Base-by-base conservation (phyloP, 2,797 vertebrate genomes). In the Urocyon cinereoargenteus region DNA sequence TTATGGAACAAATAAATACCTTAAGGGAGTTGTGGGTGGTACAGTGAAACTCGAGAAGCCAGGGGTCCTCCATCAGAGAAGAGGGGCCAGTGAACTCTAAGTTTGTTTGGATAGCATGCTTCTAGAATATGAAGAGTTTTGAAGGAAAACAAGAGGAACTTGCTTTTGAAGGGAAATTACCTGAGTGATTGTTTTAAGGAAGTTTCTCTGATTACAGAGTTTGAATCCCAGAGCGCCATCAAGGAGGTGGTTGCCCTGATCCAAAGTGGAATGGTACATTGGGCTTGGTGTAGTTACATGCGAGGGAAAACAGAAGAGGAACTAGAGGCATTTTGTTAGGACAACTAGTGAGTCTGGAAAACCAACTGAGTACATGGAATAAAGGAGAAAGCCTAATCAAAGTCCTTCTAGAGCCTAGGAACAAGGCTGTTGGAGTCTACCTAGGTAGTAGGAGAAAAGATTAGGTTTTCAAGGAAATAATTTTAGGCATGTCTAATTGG, bases 71-170 rank as follows among this genome's bases (percentile, higher is more conserved):
- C 64, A 16, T 31, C 59, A 40, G 84, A 81, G 14, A 21, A 26
- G 51, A 92, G 53, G 24, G 24, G 22, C 34, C 59, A 53, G 34
- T 68, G 68, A 90, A 53, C 78, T 90, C 2, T 12, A 85, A 68
- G 68, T 81, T 59, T 86, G 36, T 77, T 89, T 91, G 45, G 59
- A 53, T 61, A 83, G 53, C 22, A 34, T 66, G 45, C 49, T 90
- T 89, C 73, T 61, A 3, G 18, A 90, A 2, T 68, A 73, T 31
- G 40, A 75, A 84, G 51, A 86, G 18, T 81, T 70, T 77, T 91
- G 57, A 90, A 93, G 0, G 45, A 78, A 79, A 93, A 79, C 8
- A 68, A 64, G 79, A 92, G 31, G 55, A 92, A 83, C 77, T 93
- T 75, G 10, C 13, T 90, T 2, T 88, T 86, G 13, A 73, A 91